Evolutionary conservation across 2,113 vertebrate genomes (phyloP).

Genomic region (Crypturellus undulatus): DNA sequence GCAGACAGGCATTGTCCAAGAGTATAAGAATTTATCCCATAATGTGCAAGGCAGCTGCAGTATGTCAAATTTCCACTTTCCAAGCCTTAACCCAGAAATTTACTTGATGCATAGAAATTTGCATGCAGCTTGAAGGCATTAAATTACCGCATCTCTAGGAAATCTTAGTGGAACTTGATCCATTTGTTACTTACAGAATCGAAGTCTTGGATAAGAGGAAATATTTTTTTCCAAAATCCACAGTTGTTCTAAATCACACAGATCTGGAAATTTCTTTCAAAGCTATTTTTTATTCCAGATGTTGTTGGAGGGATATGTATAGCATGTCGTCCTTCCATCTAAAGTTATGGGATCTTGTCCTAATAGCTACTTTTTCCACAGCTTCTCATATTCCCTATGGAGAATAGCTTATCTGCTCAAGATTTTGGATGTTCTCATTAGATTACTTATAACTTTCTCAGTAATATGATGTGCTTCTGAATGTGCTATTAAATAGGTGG

Average conservation of each 20-base stretch:
- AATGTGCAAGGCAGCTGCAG: slow-evolving; percentile 27
- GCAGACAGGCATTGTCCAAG: slow-evolving; percentile 27
- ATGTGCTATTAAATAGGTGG: background rate
- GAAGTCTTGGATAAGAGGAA: background rate
- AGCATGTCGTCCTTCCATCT: background rate
- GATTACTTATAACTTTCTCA: background rate
- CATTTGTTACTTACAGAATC: background rate
- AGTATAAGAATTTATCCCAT: background rate
- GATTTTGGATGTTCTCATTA: background rate
- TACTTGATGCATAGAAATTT: slow-evolving; percentile 22
- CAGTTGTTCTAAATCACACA: background rate
- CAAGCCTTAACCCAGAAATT: slow-evolving; percentile 26
- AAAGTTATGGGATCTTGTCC: background rate
- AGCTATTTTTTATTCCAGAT: background rate
- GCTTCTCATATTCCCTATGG: background rate
- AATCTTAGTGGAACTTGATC: slow-evolving; percentile 12
- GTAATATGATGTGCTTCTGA: background rate
- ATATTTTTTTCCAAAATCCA: background rate
- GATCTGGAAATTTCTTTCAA: background rate
- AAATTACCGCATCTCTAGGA: background rate
- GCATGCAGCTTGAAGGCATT: slow-evolving; percentile 16
- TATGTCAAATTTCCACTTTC: background rate
- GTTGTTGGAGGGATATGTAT: background rate
- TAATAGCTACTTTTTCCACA: background rate
- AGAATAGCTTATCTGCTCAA: background rate